Conservation (phyloP, 2,113 vertebrate genomes). For the Neomonachus schauinslandi region DNA sequence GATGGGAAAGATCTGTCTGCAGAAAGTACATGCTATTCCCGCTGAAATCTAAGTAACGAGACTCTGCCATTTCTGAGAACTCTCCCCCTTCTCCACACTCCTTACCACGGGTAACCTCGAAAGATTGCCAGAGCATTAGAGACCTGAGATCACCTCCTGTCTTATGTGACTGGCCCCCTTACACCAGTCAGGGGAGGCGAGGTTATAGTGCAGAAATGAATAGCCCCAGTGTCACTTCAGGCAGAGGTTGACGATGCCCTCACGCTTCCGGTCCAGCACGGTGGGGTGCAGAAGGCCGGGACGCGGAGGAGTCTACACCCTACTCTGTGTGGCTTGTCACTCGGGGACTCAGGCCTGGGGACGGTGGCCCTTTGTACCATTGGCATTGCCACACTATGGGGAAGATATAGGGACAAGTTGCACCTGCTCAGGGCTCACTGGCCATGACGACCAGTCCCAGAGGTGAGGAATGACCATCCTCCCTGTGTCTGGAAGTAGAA, state of each 20-base stretch:
- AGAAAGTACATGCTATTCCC: conserved; percentile 25
- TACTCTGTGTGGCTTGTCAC: accelerated
- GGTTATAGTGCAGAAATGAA: not conserved
- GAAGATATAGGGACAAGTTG: not conserved
- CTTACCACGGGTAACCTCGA: not conserved
- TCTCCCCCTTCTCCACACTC: not conserved
- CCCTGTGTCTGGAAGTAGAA: not conserved
- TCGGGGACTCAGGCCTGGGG: not conserved
- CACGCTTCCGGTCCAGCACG: accelerated
- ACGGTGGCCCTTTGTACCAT: not conserved
- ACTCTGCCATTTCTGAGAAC: not conserved
- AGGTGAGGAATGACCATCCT: not conserved
- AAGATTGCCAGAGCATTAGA: not conserved
- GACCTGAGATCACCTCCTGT: not conserved
- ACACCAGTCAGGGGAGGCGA: not conserved
- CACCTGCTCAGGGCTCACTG: not conserved
- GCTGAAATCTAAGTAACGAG: not conserved
- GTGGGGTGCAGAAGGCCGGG: not conserved
- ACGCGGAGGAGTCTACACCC: accelerated
- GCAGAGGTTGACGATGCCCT: not conserved
- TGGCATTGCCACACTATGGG: not conserved
- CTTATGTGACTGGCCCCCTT: too few species aligned
- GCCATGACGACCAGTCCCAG: not conserved
- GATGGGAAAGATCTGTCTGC: not conserved
- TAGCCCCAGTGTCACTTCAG: not conserved